Conservation (phyloP, 2,797 vertebrate genomes). For the Melanotaenia trifasciata region DNA sequence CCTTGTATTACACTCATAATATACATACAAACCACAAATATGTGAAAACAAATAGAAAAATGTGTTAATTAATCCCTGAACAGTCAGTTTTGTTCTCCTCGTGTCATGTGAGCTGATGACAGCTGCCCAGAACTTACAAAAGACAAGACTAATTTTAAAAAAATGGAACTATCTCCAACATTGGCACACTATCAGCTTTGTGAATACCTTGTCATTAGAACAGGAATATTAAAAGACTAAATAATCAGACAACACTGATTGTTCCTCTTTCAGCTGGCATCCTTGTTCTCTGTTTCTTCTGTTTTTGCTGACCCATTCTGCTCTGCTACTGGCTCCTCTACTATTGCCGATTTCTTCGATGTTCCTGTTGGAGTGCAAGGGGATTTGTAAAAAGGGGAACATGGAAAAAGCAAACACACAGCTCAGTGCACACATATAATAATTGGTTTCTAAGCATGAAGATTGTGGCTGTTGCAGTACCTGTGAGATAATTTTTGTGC, state of each 20-base stretch:
- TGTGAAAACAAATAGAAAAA: slow-evolving; percentile 27
- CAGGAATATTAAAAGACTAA: slow-evolving; percentile 11
- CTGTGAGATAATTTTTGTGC: slow-evolving; percentile 88
- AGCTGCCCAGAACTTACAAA: slow-evolving; percentile 11
- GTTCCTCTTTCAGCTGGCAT: slow-evolving; percentile 54
- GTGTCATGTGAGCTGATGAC: slow-evolving; percentile 24
- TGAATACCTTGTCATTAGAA: slow-evolving; percentile 11
- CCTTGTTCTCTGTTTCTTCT: slow-evolving; percentile 54
- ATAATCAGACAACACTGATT: not conserved
- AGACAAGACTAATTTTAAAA: not conserved
- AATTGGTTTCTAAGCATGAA: not conserved
- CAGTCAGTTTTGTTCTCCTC: slow-evolving; percentile 2
- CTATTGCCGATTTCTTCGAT: slow-evolving; percentile 74
- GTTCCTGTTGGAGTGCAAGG: slow-evolving; percentile 66
- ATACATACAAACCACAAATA: slow-evolving; percentile 6
- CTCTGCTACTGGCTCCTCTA: slow-evolving; percentile 68
- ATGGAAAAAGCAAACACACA: slow-evolving; percentile 20
- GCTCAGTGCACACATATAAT: not conserved
- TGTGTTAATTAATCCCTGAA: not conserved
- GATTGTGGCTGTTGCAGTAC: slow-evolving; percentile 73
- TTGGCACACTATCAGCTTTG: slow-evolving; percentile 7
- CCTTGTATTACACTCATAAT: slow-evolving; percentile 28
- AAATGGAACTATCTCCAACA: slow-evolving; percentile 10
- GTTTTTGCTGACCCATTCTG: slow-evolving; percentile 47
- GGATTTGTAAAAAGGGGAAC: not conserved